Base-by-base conservation (phyloP, 2,113 vertebrate species). In the Notothenia rossii region DNA sequence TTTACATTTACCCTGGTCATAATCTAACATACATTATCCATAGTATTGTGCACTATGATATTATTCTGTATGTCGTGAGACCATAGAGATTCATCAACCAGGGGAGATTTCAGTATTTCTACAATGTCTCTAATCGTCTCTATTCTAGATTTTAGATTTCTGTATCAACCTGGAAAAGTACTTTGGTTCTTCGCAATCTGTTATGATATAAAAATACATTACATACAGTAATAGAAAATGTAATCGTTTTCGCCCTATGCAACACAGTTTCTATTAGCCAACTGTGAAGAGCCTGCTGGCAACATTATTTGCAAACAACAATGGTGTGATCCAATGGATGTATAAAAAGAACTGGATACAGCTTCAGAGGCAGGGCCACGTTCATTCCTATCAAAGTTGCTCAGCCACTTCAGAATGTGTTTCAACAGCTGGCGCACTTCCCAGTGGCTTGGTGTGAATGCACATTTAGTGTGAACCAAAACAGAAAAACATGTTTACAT, bases 1-100 rank as follows among this genome's bases (percentile, higher is more conserved):
- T 70, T 62, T 65, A 56, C 50, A 76, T 76, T 69, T 36, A 13
- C 10, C 48, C 62, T 8, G 15, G 62, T 67, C 68, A 29, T 60
- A 56, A 75, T 79, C 46, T 15, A 13, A 63, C 66, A 75, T 60
- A 49, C 10, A 66, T 53, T 62, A 48, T 45, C 9, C 18, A n/a
- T 13, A 54, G 29, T 11, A 4, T 6, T 8, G 56, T 17, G 29
- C 18, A 68, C 51, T 51, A 55, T 45, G 46, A 22, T 62, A 48
- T 11, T 36, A 11, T 43, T 6, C 36, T 36, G 36, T 40, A 51
- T 12, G 46, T 49, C 2, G 18, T 17, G 43, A 33, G 61, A 62
- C 56, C 10, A 66, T 6, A 7, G 54, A 29, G 63, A 45, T 51
- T 71, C 49, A 5, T 33, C 13, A 79, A 11, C 13, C 25, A 56